Evolutionary conservation across 2,797 vertebrate genomes (phyloP).

Genomic region (Danio tinwini): DNA sequence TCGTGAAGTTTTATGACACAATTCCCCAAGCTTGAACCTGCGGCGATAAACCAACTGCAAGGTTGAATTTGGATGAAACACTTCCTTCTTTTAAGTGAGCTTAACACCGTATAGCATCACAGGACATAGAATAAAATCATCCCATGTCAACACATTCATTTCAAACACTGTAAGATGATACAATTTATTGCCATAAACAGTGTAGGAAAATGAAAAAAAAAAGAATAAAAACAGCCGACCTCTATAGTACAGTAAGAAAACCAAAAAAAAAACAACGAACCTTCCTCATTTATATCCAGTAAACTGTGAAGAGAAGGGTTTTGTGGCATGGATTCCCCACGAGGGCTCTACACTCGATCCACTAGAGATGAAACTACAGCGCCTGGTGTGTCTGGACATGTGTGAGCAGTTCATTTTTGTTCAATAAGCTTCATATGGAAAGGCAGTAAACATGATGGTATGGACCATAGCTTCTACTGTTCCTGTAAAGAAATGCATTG

Average conservation of each 20-base stretch:
- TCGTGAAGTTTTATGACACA: not conserved
- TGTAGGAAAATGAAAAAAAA: slow-evolving; percentile 73
- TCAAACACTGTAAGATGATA: slow-evolving; percentile 71
- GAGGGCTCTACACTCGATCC: slow-evolving; percentile 57
- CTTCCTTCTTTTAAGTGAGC: not conserved
- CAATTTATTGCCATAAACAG: slow-evolving; percentile 84
- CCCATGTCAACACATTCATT: slow-evolving; percentile 66
- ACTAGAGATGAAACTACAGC: slow-evolving; percentile 56
- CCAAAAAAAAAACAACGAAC: slow-evolving; percentile 60
- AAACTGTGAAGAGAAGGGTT: slow-evolving; percentile 64
- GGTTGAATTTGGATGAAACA: not conserved
- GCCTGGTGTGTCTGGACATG: slow-evolving; percentile 49
- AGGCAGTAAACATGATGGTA: slow-evolving; percentile 56
- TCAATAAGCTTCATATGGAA: slow-evolving; percentile 60
- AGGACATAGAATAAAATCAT: slow-evolving; percentile 5
- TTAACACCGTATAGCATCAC: not conserved
- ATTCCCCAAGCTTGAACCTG: not conserved
- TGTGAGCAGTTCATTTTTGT: slow-evolving; percentile 56
- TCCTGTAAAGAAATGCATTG: slow-evolving; percentile 56
- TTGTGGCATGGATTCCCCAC: slow-evolving; percentile 59
- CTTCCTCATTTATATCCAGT: slow-evolving; percentile 62
- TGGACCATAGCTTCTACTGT: slow-evolving; percentile 42
- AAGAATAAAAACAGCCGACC: slow-evolving; percentile 72
- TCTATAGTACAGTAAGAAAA: slow-evolving; percentile 71
- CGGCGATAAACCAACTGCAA: not conserved